A percentile compares a stretch with the other conserved stretches of the same genome.
phyloP scores from a whole-genome alignment of 1,140 invertebrate species.

The Drosophila jambulina region DNA sequence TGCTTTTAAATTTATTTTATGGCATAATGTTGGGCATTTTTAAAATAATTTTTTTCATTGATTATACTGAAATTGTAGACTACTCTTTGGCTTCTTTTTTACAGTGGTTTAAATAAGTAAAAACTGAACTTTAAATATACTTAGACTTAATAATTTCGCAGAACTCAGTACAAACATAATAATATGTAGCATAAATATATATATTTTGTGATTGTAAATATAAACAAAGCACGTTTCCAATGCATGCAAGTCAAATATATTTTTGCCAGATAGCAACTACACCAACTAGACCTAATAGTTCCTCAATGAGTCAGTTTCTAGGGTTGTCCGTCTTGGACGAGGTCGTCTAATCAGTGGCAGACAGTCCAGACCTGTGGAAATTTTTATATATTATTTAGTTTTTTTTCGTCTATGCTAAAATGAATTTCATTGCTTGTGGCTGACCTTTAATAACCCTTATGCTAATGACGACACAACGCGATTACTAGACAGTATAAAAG shows the following conservation, averaged over 20 bases:
- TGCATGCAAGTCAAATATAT: neutral
- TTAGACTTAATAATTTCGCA: neutral
- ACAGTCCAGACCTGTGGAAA: slow-evolving; percentile 13
- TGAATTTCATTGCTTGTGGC: neutral
- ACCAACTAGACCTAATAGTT: neutral
- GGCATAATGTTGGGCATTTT: neutral
- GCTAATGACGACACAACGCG: slow-evolving; percentile 10
- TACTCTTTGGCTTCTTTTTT: neutral
- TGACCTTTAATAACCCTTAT: slow-evolving; percentile 1
- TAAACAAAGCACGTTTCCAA: neutral
- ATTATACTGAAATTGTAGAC: neutral
- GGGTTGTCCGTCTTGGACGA: neutral
- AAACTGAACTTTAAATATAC: neutral
- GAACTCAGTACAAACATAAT: neutral
- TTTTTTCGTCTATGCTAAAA: neutral
- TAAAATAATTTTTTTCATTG: neutral
- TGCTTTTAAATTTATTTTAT: neutral
- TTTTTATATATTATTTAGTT: neutral
- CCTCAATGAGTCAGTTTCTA: neutral
- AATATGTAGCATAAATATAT: neutral
- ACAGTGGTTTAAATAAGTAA: neutral
- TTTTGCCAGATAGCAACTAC: neutral
- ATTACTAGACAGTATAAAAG: slow-evolving; percentile 34
- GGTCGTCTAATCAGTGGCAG: neutral
- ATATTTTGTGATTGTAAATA: neutral